Evolutionary conservation across 2,888 invertebrate species (phyloP), one percentile per base, ranked within the genome.

Genomic region (Sisyra terminalis): DNA sequence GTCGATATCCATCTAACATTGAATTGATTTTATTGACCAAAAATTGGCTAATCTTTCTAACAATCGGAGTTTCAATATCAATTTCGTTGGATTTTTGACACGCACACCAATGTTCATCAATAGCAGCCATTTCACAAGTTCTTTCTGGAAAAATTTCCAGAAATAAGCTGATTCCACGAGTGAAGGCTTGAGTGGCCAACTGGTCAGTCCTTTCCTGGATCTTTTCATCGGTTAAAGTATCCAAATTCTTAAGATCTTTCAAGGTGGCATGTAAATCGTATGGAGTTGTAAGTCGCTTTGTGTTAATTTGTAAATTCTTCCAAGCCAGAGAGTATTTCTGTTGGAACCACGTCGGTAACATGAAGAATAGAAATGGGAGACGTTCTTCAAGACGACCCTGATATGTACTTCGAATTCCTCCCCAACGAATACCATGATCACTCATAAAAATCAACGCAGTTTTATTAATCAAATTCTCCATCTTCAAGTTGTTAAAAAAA

Each of bases 361-460:
- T 58, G 1, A 86, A 60, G 50, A 79, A 78, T 29, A 88, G 66
- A 48, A 89, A 76, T 0, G 94, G 93, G 44, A 90, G 67, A 37
- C 90, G 73, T 57, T 89, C 92, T 60, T 94, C 93, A 55, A 92
- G 68, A 55, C 78, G 70, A 2, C 87, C 87, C 61, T 90, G 86
- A 59, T 82, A 85, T 0, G 90, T 90, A 50, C 71, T 67, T 9
- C 89, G 70, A 50, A 89, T 87, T 5, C 69, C 70, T 2, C 90
- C 92, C 78, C 84, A 90, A 46, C 92, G 66, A 45, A 89, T 76
- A 0, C 93, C 93, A 54, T 93, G 93, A 56, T 93, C 93, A 58
- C 90, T 90, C 65, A 90, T 67, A 32, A 71, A 55, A 42, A 89
- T 65, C 10, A 82, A 52, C 35, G 76, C 67, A 0, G 86, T 85